Evolutionary conservation across 2,113 vertebrate genomes (phyloP).

Genomic region (Burhinus oedicnemus): DNA sequence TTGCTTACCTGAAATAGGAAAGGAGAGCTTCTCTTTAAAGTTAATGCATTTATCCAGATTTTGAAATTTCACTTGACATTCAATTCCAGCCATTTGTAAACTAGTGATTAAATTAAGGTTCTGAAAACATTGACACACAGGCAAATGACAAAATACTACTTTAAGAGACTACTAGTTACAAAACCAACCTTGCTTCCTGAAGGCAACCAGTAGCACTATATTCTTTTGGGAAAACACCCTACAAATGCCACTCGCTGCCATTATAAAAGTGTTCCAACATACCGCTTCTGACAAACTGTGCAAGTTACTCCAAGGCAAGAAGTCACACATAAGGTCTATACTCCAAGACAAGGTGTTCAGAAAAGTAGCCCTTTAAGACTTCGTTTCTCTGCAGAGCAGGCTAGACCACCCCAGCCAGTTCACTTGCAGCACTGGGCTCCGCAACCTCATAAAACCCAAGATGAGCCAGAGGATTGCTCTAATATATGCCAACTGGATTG

Average conservation of each 20-base stretch:
- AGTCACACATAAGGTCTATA: neutral
- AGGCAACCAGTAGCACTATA: neutral
- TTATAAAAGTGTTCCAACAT: neutral
- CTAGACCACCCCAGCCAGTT: neutral
- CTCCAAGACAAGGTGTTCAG: neutral
- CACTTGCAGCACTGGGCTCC: neutral
- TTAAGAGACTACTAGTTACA: neutral
- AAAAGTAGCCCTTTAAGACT: neutral
- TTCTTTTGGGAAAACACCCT: neutral
- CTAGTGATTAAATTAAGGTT: constrained; percentile 17
- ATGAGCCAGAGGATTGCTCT: neutral
- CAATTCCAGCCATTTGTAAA: constrained; percentile 2
- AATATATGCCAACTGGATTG: neutral
- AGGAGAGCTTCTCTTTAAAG: neutral
- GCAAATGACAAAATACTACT: neutral
- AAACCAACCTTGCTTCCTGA: neutral
- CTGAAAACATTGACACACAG: neutral
- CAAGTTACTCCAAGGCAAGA: neutral
- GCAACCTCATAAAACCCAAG: fast-evolving
- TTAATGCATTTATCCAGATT: constrained; percentile 10
- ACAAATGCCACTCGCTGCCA: neutral
- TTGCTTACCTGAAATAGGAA: neutral
- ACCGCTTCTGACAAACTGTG: neutral
- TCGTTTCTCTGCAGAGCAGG: neutral
- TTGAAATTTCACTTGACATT: constrained; percentile 36